A percentile compares a stretch with the other conserved stretches of the same genome.
phyloP scores from a whole-genome alignment of 2,797 vertebrate species.

The Passerculus sandwichensis region DNA sequence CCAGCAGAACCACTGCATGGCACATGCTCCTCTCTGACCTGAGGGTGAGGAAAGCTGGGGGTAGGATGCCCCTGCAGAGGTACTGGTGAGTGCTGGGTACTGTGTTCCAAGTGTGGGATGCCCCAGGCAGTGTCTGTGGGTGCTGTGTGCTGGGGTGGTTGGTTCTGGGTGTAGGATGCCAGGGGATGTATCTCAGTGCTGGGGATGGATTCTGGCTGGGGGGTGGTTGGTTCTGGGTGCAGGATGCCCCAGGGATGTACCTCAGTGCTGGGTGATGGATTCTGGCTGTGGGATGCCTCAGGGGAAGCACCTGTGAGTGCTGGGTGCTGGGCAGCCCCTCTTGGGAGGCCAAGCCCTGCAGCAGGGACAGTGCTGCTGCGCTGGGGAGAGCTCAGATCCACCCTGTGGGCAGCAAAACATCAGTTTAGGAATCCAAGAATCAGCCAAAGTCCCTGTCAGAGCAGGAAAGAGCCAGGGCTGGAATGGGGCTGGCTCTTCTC shows the following conservation, averaged over 20 bases:
- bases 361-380: not conserved
- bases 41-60: not conserved
- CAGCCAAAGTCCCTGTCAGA: not conserved
- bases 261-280: too few relatives aligned
- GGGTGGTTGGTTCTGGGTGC: too few relatives aligned
- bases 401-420: not conserved
- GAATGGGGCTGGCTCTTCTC: not conserved
- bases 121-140: fast-evolving
- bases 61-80: not conserved
- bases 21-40: not conserved
- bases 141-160: not conserved
- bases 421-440: not conserved
- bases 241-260: too few relatives aligned
- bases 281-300: not conserved
- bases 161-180: not conserved
- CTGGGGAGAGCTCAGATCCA: not conserved
- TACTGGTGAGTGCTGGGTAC: too few relatives aligned
- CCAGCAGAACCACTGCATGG: not conserved
- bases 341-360: not conserved
- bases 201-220: too few relatives aligned
- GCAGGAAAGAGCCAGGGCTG: not conserved
- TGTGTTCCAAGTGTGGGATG: not conserved
- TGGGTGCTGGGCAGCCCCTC: not conserved
- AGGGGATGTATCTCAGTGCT: too few relatives aligned
- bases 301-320: not conserved